Evolutionary conservation across 2,888 invertebrate species (phyloP).

Genomic region (Drosophila gaucha): DNA sequence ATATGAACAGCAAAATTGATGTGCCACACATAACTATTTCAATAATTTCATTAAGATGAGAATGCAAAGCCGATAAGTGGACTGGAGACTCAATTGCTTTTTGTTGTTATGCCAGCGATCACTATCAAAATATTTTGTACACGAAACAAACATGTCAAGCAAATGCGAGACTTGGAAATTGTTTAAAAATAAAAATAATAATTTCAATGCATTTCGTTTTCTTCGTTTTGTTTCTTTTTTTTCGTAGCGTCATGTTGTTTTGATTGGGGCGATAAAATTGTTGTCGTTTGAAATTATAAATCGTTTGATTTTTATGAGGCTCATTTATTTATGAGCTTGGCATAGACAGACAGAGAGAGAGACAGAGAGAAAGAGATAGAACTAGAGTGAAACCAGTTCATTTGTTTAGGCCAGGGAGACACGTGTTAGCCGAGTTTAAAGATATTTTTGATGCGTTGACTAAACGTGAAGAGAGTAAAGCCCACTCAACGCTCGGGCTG

Average conservation of each 20-base stretch:
- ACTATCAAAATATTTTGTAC: slow-evolving; percentile 76
- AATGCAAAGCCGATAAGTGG: slow-evolving; percentile 60
- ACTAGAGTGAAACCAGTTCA: slow-evolving; percentile 24
- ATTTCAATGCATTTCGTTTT: slow-evolving; percentile 63
- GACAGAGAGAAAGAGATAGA: neutral
- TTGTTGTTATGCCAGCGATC: slow-evolving; percentile 61
- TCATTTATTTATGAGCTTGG: slow-evolving; percentile 40
- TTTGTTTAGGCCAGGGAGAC: slow-evolving; percentile 19
- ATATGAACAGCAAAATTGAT: slow-evolving; percentile 32
- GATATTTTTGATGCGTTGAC: slow-evolving; percentile 23
- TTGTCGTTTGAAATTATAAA: slow-evolving; percentile 54
- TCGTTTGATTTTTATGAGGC: slow-evolving; percentile 55
- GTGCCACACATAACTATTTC: slow-evolving; percentile 34
- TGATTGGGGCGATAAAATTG: slow-evolving; percentile 60
- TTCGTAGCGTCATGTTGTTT: slow-evolving; percentile 65
- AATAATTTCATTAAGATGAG: slow-evolving; percentile 70
- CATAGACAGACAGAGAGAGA: neutral
- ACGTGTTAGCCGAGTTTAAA: slow-evolving; percentile 21
- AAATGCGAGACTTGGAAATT: slow-evolving; percentile 61
- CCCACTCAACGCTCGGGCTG: slow-evolving; percentile 42
- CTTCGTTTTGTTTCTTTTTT: neutral
- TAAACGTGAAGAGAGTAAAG: neutral
- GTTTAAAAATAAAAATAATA: slow-evolving; percentile 60
- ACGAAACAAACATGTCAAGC: slow-evolving; percentile 75
- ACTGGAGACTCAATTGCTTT: slow-evolving; percentile 61